Evolutionary conservation across 2,888 invertebrate species (phyloP).

Genomic region (Acronicta aceris): DNA sequence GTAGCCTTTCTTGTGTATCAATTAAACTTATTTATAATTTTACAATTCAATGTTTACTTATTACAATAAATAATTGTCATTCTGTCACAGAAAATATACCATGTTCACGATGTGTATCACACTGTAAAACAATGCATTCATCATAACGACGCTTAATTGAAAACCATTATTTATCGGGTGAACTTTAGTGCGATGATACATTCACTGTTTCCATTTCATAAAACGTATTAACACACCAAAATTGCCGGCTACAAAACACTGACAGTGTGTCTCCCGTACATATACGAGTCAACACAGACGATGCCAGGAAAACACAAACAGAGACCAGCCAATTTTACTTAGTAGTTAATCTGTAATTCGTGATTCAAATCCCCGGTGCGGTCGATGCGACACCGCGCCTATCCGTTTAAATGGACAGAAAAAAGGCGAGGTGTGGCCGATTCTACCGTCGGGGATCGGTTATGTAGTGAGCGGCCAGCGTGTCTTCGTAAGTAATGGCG

Average conservation of each 20-base stretch:
- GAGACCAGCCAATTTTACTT: conserved; percentile 68
- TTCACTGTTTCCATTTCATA: conserved; percentile 18
- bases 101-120: background rate
- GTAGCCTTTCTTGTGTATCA: too few species aligned
- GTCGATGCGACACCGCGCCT: conserved; percentile 74
- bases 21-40: too few species aligned
- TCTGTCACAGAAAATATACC: background rate
- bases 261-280: conserved; percentile 11
- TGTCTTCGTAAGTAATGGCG: conserved; percentile 31
- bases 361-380: conserved; percentile 70
- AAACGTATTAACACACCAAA: conserved; percentile 27
- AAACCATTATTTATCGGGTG: conserved; percentile 15
- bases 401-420: conserved; percentile 76
- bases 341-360: conserved; percentile 79
- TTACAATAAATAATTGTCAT: background rate
- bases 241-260: conserved; percentile 12
- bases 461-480: conserved; percentile 53
- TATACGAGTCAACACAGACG: conserved; percentile 27
- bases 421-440: conserved; percentile 72
- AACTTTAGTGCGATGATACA: conserved; percentile 26
- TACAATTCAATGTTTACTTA: background rate
- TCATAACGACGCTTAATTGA: conserved; percentile 31
- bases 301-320: conserved; percentile 46
- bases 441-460: conserved; percentile 52
- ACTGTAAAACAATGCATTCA: conserved; percentile 16